Conservation (phyloP, 2,797 vertebrate genomes). For the Coregonus sp. region DNA sequence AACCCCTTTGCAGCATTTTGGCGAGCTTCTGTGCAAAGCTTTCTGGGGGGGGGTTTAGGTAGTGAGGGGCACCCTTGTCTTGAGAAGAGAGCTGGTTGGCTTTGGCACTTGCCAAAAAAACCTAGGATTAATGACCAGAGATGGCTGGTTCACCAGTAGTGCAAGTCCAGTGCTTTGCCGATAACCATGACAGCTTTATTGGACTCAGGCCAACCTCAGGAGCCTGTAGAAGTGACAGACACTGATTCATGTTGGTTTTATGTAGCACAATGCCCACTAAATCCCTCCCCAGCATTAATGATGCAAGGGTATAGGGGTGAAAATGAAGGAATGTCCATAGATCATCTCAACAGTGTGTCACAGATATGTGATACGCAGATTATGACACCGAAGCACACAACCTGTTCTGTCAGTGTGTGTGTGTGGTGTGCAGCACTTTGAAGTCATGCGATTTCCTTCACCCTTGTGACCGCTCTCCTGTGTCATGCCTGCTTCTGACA, state of each 20-base stretch:
- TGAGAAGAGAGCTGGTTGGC: conserved; percentile 4
- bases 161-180: background rate
- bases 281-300: background rate
- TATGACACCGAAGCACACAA: background rate
- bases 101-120: conserved; percentile 7
- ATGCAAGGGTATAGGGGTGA: conserved; percentile 10
- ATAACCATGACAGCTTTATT: background rate
- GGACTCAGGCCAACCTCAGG: background rate
- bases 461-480: conserved; percentile 20
- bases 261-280: background rate
- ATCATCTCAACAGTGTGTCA: background rate
- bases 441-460: conserved; percentile 26
- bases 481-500: conserved; percentile 23
- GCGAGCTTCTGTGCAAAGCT: conserved; percentile 15
- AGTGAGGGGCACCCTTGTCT: conserved; percentile 3
- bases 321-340: conserved; percentile 15
- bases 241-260: conserved; percentile 1
- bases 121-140: background rate
- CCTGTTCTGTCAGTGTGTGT: conserved; percentile 2
- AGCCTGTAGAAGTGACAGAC: conserved; percentile 6
- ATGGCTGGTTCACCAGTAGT: background rate
- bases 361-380: background rate
- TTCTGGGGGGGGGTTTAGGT: conserved; percentile 5
- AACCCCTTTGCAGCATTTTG: conserved; percentile 26
- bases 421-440: conserved; percentile 11